These are phyloP conservation scores for Diadophis punctatus DNA, from an alignment of 2,113 vertebrate species.

Conservation along the genomic window DNA sequence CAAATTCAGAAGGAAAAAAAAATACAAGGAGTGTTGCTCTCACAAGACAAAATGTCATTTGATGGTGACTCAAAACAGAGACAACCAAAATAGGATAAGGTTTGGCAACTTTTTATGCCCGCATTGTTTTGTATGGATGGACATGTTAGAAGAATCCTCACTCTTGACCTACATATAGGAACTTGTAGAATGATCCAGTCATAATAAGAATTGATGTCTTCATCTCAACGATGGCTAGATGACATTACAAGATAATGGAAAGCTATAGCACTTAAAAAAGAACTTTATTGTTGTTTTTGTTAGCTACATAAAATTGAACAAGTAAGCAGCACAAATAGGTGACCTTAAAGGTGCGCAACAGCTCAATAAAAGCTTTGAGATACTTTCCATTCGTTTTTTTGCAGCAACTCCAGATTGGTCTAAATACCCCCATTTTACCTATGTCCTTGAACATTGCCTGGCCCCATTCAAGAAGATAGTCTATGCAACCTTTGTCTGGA, in stretches of 20 bases:
- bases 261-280: neutral
- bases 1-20: neutral
- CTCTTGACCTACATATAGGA: neutral
- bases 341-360: neutral
- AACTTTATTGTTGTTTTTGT: neutral
- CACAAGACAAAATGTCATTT: neutral
- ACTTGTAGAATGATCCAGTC: neutral
- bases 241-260: neutral
- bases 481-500: neutral
- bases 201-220: neutral
- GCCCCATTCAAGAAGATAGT: neutral
- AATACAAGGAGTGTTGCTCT: neutral
- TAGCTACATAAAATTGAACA: neutral
- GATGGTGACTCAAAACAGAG: neutral
- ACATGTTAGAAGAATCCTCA: neutral
- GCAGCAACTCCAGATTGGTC: neutral
- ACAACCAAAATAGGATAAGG: neutral
- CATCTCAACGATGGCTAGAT: neutral
- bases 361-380: neutral
- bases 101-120: neutral
- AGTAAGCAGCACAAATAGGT: neutral
- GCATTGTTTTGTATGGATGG: neutral
- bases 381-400: neutral
- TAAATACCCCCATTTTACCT: neutral
- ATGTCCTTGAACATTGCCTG: neutral